These are phyloP conservation scores for Pollimyrus isidori DNA, from an alignment of 2,113 vertebrate genomes.

Conservation along the genomic window DNA sequence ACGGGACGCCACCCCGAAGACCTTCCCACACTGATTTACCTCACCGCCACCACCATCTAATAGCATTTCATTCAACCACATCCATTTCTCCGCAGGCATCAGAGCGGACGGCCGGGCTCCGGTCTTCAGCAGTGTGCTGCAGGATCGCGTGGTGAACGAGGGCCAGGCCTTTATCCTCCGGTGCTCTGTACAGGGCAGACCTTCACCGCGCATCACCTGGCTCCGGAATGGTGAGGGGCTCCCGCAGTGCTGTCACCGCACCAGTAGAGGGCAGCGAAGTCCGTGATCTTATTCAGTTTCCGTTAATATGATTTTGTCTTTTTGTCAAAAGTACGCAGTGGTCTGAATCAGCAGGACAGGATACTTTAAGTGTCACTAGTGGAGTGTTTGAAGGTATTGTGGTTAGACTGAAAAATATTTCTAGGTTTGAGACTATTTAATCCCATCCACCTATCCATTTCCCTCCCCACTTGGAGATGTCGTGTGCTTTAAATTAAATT, in stretches of 20 bases:
- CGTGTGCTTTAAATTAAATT: background rate
- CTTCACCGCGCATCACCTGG: conserved; percentile 67
- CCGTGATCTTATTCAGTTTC: background rate
- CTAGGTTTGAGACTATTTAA: background rate
- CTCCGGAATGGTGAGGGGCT: conserved; percentile 71
- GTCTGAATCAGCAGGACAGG: background rate
- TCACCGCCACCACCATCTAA: background rate
- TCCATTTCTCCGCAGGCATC: conserved; percentile 36
- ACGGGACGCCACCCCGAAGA: background rate
- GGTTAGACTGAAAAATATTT: background rate
- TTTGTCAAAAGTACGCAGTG: background rate
- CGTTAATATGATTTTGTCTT: background rate
- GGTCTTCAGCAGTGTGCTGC: conserved; percentile 59
- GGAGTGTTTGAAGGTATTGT: background rate
- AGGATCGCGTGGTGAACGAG: conserved; percentile 60
- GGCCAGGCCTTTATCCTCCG: conserved; percentile 71
- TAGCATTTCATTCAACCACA: background rate
- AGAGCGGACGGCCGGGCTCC: conserved; percentile 50
- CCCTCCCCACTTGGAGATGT: background rate
- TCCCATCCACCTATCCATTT: background rate
- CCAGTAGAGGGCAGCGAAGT: conserved; percentile 15
- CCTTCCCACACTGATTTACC: background rate
- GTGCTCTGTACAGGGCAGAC: conserved; percentile 61
- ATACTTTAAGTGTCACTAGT: background rate
- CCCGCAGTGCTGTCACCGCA: background rate